These are phyloP conservation scores for Benthosema pterotum DNA, from an alignment of 2,797 vertebrate species.

Conservation along the genomic window DNA sequence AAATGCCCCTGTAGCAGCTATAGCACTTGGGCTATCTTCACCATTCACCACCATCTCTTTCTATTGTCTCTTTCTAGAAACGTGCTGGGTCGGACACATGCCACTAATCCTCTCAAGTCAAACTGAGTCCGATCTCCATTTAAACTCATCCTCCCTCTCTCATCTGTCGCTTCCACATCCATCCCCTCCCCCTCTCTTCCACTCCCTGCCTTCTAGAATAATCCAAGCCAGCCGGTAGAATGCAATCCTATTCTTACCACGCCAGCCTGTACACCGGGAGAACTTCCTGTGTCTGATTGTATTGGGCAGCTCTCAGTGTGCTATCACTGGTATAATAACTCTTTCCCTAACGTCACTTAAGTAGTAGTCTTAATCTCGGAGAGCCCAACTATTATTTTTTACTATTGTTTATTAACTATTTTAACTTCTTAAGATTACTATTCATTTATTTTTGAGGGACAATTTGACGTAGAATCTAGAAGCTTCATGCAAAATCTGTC, in stretches of 20 bases:
- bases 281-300: not conserved
- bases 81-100: conserved; percentile 48
- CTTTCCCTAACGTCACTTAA: no score
- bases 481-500: no score
- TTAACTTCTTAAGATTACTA: no score
- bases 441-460: no score
- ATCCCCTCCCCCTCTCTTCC: not conserved
- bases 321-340: no score
- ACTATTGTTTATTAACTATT: no score
- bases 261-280: no score
- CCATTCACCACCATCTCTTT: conserved; percentile 36
- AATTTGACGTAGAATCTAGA: no score
- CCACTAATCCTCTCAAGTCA: conserved; percentile 60
- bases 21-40: not conserved
- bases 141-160: conserved; percentile 26
- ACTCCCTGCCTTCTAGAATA: conserved; percentile 39
- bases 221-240: conserved; percentile 15
- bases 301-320: not conserved
- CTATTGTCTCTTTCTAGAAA: conserved; percentile 31
- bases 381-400: no score
- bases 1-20: no score
- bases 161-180: not conserved
- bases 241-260: conserved; percentile 2
- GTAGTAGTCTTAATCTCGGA: no score
- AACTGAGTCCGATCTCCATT: conserved; percentile 50